phyloP scores from a whole-genome alignment of 2,888 invertebrate species.

The Dolichomitus sp. region DNA sequence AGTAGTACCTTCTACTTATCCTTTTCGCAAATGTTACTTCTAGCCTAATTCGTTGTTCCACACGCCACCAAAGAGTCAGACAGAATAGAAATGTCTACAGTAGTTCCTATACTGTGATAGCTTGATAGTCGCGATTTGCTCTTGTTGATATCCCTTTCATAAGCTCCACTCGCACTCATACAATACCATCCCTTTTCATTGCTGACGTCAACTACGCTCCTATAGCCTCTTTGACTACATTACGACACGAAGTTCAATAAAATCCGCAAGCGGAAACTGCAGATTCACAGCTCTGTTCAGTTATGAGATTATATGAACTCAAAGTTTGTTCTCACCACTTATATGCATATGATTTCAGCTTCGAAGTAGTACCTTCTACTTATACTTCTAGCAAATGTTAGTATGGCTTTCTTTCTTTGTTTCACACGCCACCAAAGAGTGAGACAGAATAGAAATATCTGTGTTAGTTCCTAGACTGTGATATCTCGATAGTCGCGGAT shows the following conservation, averaged over 20 bases:
- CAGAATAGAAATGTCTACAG: neutral
- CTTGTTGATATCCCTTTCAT: no score
- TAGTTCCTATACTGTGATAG: neutral
- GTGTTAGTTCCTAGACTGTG: neutral
- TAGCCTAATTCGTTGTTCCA: neutral
- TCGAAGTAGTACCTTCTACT: neutral
- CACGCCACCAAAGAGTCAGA: neutral
- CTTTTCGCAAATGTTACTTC: neutral
- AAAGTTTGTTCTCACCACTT: neutral
- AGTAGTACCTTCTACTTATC: neutral
- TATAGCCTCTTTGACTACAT: neutral
- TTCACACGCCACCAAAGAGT: neutral
- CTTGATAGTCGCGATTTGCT: neutral
- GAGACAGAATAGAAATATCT: neutral
- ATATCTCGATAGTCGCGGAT: neutral
- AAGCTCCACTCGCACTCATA: neutral
- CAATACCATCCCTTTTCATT: neutral
- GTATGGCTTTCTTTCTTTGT: neutral
- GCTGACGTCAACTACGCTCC: neutral
- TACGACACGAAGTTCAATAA: neutral
- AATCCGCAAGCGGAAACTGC: neutral
- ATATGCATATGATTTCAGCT: slow-evolving; percentile 1
- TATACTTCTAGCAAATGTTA: neutral
- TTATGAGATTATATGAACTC: neutral
- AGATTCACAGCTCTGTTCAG: neutral